A percentile compares a stretch with the other conserved stretches of the same genome.
phyloP scores from a whole-genome alignment of 2,888 invertebrate species.

The Tortrix viridana region DNA sequence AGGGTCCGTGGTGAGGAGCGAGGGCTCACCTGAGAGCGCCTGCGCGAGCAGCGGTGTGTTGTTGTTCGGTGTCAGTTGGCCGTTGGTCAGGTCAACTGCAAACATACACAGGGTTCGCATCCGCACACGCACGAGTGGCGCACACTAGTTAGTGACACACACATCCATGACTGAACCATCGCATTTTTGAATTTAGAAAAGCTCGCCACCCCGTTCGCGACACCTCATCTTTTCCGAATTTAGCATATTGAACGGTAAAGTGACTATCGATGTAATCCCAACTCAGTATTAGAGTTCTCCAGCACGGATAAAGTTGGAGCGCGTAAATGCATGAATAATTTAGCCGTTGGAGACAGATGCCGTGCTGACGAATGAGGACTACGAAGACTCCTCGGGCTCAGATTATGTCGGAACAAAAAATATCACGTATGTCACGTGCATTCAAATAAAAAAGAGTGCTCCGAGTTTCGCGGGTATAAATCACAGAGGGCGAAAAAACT shows the following conservation, averaged over 20 bases:
- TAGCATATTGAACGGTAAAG: conserved; percentile 71
- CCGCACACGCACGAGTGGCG: conserved; percentile 73
- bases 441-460: conserved; percentile 84
- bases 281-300: conserved; percentile 72
- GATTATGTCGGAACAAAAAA: conserved; percentile 81
- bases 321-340: conserved; percentile 82
- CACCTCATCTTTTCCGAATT: conserved; percentile 64
- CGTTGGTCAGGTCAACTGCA: conserved; percentile 97
- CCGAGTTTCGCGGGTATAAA: conserved; percentile 83
- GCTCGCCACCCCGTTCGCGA: conserved; percentile 47
- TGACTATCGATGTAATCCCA: conserved; percentile 74
- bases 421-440: conserved; percentile 83
- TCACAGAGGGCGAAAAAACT: conserved; percentile 83
- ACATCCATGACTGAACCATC: conserved; percentile 82
- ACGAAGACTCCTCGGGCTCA: conserved; percentile 66
- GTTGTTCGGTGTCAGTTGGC: conserved; percentile 98
- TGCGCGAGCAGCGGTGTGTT: conserved; percentile 97
- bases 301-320: conserved; percentile 69
- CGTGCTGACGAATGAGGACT: conserved; percentile 75
- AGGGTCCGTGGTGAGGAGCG: conserved; percentile 51
- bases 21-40: conserved; percentile 94
- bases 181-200: conserved; percentile 56
- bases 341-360: conserved; percentile 76
- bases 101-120: conserved; percentile 87
- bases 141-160: conserved; percentile 70